Conservation (phyloP, 2,888 invertebrate genomes). For the Harpalus rufipes region DNA sequence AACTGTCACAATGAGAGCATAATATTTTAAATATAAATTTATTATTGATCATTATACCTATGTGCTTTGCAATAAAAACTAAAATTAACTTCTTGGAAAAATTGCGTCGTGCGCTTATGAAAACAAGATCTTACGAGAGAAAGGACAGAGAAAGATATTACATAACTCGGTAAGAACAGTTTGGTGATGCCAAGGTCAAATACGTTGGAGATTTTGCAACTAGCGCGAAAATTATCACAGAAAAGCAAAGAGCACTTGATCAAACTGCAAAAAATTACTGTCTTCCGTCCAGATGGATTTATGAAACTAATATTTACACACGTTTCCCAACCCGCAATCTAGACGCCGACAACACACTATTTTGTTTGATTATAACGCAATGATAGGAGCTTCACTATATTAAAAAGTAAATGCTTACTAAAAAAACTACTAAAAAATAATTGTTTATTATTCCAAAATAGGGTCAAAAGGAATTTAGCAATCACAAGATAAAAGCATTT, state of each 20-base stretch:
- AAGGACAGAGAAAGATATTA: constrained; percentile 49
- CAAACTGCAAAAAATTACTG: constrained; percentile 40
- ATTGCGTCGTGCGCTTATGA: constrained; percentile 10
- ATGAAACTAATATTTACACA: constrained; percentile 18
- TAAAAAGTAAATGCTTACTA: neutral
- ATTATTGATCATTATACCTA: too few relatives aligned
- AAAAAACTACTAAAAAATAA: neutral
- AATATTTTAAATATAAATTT: too few relatives aligned
- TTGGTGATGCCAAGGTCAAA: constrained; percentile 56
- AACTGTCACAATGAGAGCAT: too few relatives aligned
- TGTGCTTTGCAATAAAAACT: neutral
- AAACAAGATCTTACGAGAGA: constrained; percentile 45
- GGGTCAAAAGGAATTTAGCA: neutral
- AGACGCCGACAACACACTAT: neutral
- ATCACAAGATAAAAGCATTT: neutral
- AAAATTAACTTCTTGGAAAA: neutral
- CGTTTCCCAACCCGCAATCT: neutral
- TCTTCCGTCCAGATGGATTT: constrained; percentile 40
- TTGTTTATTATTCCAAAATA: neutral
- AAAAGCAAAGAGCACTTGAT: constrained; percentile 45
- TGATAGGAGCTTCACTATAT: neutral
- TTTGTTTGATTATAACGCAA: constrained; percentile 3
- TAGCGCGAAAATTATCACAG: constrained; percentile 24
- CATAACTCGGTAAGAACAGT: constrained; percentile 30
- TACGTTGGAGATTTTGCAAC: constrained; percentile 41